Percentiles rank a stretch among this genome's conserved stretches.
Evolutionary conservation across 2,113 vertebrate species (phyloP).

Genomic region (Ptilorrhoa leucosticta): DNA sequence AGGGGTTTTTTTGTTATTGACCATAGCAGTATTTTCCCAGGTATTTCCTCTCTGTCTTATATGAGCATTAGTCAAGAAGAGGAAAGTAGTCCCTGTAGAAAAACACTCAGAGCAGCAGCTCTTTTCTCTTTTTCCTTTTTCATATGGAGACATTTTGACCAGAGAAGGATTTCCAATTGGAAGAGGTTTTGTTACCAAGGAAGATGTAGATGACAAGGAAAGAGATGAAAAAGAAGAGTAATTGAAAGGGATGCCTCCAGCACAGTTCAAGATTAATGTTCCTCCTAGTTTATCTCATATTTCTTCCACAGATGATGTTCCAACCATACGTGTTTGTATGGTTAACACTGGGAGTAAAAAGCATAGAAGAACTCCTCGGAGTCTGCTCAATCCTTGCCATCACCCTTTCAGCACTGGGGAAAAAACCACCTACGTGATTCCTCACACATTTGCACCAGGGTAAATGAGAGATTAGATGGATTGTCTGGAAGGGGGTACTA

Average conservation of each 20-base stretch:
- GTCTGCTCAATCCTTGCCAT: not conserved
- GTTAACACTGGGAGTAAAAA: not conserved
- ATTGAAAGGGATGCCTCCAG: not conserved
- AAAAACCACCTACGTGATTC: not conserved
- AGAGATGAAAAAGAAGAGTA: not conserved
- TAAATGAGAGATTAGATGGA: not conserved
- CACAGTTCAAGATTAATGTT: not conserved
- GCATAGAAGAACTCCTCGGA: not conserved
- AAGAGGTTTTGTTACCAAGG: not conserved
- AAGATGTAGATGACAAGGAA: not conserved
- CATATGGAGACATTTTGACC: not conserved
- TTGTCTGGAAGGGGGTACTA: not conserved
- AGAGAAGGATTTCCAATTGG: not conserved
- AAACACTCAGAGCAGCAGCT: not conserved
- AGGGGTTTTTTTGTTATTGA: not conserved
- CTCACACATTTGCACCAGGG: not conserved
- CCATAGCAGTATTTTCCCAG: not conserved
- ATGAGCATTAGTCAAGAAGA: not conserved
- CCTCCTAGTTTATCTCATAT: not conserved
- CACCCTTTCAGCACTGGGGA: not conserved
- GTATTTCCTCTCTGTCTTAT: not conserved
- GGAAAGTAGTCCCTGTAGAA: not conserved
- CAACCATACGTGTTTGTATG: not conserved
- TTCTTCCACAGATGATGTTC: conserved; percentile 14
- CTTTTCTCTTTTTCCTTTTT: not conserved